Evolutionary conservation across 2,888 invertebrate species (phyloP), one percentile per base, ranked within the genome.

Genomic region (Himalopsyche anomala): DNA sequence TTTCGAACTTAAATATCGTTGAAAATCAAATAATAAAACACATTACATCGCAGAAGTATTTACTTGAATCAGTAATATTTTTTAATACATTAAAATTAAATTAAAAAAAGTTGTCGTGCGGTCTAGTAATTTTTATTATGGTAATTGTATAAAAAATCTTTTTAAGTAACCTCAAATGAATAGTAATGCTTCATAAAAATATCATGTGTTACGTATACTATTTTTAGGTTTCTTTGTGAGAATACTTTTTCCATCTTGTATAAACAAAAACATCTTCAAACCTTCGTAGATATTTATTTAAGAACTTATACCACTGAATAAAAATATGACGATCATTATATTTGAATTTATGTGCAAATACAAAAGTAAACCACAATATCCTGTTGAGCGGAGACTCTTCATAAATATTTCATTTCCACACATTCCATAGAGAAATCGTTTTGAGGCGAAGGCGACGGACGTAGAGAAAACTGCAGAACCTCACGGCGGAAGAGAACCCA

Each of bases 381-480:
- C 74, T 74, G 74, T 74, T 74, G 74, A 74, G 74, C 74, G 74
- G 74, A 74, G 74, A 74, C 28, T 74, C 74, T 82, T 82, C 55
- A 82, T 82, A 82, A 82, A 82, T 82, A 54, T 82, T 82, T 51
- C 45, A 82, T 82, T 55, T 51, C 38, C 51, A 82, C 55, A 82
- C 55, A 82, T 38, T 55, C 82, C 55, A 38, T 55, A 38, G 82
- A 82, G 82, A 82, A 82, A 82, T 82, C 82, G 82, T 51, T 54
- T 82, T 40, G 28, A 54, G 82, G 38, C 82, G 38, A 17, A 15
- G n/a, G 82, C 42, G 80, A 42, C 45, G 80, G 42, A 51, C 80
- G 45, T n/a, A 80, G 83, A 38, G 69, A 83, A 56, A 83, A 69
- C 36, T 83, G 79, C 81, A 81, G 62, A 81, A 83, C 36, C 83